Conservation (phyloP, 2,797 vertebrate genomes). For the Trachurus trachurus region DNA sequence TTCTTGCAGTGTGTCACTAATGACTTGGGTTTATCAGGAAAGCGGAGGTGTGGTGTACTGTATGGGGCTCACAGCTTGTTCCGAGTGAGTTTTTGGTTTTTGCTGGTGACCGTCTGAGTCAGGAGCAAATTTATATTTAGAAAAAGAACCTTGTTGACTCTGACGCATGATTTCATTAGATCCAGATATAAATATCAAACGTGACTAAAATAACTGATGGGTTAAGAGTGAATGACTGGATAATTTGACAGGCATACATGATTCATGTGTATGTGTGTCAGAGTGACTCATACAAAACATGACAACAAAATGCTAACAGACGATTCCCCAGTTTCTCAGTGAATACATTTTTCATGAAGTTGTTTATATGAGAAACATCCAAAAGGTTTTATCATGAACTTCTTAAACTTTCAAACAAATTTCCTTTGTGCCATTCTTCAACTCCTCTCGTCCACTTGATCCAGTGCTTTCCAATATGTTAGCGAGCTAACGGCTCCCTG, state of each 20-base stretch:
- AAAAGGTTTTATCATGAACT: slow-evolving; percentile 1
- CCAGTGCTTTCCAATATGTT: slow-evolving; percentile 3
- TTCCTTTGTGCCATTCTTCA: neutral
- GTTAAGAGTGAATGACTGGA: neutral
- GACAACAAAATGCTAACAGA: neutral
- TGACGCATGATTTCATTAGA: no score
- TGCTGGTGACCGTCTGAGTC: no score
- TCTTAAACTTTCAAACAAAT: slow-evolving; percentile 15
- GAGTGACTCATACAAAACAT: slow-evolving; percentile 1
- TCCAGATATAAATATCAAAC: neutral
- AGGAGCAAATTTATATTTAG: no score
- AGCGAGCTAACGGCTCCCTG: neutral
- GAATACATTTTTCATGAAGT: slow-evolving; percentile 20
- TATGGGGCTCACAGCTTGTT: neutral
- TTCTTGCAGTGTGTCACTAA: neutral
- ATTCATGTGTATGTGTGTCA: neutral
- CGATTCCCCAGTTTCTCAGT: slow-evolving; percentile 1
- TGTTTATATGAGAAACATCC: slow-evolving; percentile 11
- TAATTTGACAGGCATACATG: no score
- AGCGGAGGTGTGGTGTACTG: neutral
- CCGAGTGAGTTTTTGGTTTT: neutral
- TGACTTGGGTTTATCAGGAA: slow-evolving; percentile 1
- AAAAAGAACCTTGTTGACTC: no score
- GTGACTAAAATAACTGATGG: neutral
- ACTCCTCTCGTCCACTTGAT: neutral